Evolutionary conservation across 2,797 vertebrate species (phyloP).

Genomic region (Chaenodraco wilsoni): DNA sequence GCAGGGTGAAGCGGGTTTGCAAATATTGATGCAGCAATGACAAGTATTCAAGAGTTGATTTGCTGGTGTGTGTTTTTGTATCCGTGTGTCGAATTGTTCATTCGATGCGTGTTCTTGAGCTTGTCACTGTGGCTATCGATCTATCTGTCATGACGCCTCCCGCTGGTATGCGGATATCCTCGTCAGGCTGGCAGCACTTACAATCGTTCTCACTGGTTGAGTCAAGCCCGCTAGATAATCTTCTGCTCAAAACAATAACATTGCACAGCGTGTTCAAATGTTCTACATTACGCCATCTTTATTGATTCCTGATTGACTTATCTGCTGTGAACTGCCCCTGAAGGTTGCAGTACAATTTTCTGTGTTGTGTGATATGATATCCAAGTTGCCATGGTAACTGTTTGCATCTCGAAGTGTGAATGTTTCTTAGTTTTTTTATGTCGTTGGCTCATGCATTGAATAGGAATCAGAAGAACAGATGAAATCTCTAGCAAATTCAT

Average conservation of each 20-base stretch:
- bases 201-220: slow-evolving; percentile 37
- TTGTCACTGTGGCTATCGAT: slow-evolving; percentile 16
- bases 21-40: slow-evolving; percentile 48
- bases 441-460: slow-evolving; percentile 41
- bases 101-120: not conserved
- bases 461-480: slow-evolving; percentile 56
- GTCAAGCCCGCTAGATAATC: slow-evolving; percentile 42
- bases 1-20: slow-evolving; percentile 30
- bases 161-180: slow-evolving; percentile 62
- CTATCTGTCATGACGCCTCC: slow-evolving; percentile 34
- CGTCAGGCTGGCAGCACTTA: slow-evolving; percentile 23
- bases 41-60: slow-evolving; percentile 20
- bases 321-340: slow-evolving; percentile 39
- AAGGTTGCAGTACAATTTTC: slow-evolving; percentile 50
- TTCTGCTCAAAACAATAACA: slow-evolving; percentile 23
- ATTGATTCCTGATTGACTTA: slow-evolving; percentile 56
- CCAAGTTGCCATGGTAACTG: slow-evolving; percentile 77
- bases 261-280: slow-evolving; percentile 16
- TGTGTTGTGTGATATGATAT: slow-evolving; percentile 59
- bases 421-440: slow-evolving; percentile 13
- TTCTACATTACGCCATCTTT: slow-evolving; percentile 28
- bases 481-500: slow-evolving; percentile 41
- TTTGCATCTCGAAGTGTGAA: slow-evolving; percentile 68
- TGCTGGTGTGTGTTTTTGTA: not conserved
- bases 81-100: not conserved